A percentile compares a stretch with the other conserved stretches of the same genome.
Evolutionary conservation across 2,113 vertebrate species (phyloP).

Genomic region (Lichenostomus cassidix): DNA sequence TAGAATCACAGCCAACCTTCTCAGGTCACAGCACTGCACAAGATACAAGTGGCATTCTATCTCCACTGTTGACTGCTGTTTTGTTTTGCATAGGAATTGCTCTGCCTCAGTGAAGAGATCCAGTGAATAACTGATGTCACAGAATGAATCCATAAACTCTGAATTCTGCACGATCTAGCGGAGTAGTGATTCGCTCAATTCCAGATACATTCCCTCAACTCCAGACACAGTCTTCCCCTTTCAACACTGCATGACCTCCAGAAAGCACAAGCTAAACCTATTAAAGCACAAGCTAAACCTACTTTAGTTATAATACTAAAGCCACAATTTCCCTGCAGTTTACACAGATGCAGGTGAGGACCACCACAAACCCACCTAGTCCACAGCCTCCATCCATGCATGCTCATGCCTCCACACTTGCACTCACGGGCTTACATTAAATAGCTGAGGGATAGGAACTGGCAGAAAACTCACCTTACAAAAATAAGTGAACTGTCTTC

Average conservation of each 20-base stretch:
- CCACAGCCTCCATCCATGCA: not conserved
- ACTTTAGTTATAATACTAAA: not conserved
- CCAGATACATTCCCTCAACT: not conserved
- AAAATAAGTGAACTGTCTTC: not conserved
- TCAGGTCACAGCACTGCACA: not conserved
- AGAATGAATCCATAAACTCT: not conserved
- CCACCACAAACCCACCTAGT: not conserved
- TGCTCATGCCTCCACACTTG: fast-evolving
- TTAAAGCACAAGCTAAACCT: not conserved
- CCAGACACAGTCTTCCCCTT: not conserved
- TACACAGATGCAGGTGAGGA: fast-evolving
- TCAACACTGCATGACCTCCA: not conserved
- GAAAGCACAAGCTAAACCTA: not conserved
- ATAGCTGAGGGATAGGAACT: not conserved
- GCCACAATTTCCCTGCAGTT: not conserved
- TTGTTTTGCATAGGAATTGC: not conserved
- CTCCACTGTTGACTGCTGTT: not conserved
- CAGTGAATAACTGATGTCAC: not conserved
- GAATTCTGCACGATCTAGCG: not conserved
- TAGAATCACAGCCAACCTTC: not conserved
- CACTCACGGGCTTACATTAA: not conserved
- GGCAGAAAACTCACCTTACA: not conserved
- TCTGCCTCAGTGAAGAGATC: not conserved
- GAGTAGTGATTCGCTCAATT: not conserved
- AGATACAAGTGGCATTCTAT: not conserved